These are phyloP conservation scores for Synanceia verrucosa DNA, from an alignment of 2,797 vertebrate genomes.

Conservation along the genomic window DNA sequence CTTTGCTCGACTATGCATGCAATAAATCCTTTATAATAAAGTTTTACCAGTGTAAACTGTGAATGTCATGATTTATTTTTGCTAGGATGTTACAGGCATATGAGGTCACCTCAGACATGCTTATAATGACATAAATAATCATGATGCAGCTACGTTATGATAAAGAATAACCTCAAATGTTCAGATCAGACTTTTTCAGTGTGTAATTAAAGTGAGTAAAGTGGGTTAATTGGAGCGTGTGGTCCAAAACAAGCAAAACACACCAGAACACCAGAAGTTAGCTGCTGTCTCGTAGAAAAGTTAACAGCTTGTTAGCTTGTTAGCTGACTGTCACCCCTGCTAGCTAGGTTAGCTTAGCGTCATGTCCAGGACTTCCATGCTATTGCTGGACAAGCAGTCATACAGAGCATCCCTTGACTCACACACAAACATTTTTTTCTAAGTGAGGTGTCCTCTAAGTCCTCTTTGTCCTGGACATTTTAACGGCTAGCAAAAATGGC, in stretches of 20 bases:
- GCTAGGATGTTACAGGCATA: neutral
- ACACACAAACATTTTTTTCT: no score
- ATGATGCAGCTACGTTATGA: neutral
- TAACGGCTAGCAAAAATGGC: neutral
- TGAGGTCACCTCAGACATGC: neutral
- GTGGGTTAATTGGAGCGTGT: neutral
- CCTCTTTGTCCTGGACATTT: accelerated
- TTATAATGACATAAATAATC: neutral
- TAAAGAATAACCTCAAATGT: no score
- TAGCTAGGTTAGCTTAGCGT: conserved; percentile 35
- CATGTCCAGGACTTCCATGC: neutral
- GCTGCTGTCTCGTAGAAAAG: neutral
- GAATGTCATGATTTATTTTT: neutral
- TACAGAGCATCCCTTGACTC: neutral
- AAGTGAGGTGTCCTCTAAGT: accelerated
- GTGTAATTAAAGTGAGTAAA: neutral
- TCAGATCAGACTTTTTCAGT: no score
- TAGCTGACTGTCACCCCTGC: conserved; percentile 7
- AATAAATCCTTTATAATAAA: no score
- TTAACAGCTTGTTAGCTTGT: conserved; percentile 24
- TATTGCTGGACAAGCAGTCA: accelerated
- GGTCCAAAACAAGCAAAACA: neutral
- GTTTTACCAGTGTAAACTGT: neutral
- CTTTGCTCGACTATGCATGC: no score
- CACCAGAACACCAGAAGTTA: neutral